Evolutionary conservation across 2,113 vertebrate species (phyloP), one percentile per base, ranked within the genome.

Genomic region (Oplegnathus fasciatus): DNA sequence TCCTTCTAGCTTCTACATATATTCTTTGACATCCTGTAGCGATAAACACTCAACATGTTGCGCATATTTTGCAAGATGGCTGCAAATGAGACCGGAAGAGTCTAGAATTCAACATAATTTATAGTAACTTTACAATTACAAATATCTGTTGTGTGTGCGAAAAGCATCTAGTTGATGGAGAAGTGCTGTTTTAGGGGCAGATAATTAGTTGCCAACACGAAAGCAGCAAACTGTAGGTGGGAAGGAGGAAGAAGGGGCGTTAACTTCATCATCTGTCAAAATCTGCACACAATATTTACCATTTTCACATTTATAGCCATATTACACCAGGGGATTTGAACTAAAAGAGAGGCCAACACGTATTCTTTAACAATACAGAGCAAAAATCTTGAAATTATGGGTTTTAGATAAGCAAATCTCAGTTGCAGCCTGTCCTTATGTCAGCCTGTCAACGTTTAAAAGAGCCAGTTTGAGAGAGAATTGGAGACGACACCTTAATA

Each of bases 231-330:
- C 28, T 61, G n/a, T 46, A 18, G 11, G 34, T 46, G 13, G 52
- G 30, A 40, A 55, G 42, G 20, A 32, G n/a, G 44, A 70, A n/a
- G 11, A 8, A 61, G 86, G 60, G 57, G 80, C 65, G 80, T 85
- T 46, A 20, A 58, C 82, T 4, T 76, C 10, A n/a, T 18, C 22
- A 40, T 71, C 40, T 54, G 28, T 15, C 22, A 60, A 34, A 78
- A 22, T 79, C 24, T 46, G 70, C 30, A 8, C 30, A 30, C 7
- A 9, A 52, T 50, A 30, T 46, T 48, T 4, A 28, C 1, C 2
- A 40, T 37, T 30, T 58, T 24, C 6, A 37, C 17, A 72, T 48
- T 37, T 10, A 10, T 40, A 26, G 13, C 40, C 9, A 48, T 22
- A 13, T 46, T 54, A 10, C 24, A 78, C 4, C 8, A 3, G 6